Base-by-base conservation (phyloP, 1,140 invertebrate species). In the Megalopta genalis region DNA sequence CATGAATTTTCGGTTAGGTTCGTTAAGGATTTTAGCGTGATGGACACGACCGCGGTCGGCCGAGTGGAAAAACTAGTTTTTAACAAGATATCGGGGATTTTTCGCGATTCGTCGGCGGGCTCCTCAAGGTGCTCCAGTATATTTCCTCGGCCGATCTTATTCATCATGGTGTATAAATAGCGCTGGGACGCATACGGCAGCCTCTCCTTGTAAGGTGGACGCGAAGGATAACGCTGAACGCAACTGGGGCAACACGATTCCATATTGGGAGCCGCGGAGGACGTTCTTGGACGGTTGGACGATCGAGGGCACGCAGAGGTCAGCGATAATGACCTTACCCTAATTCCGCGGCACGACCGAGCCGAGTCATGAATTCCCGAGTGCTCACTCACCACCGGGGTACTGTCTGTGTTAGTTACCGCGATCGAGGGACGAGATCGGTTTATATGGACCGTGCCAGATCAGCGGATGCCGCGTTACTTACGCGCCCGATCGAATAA, bases 321-420 rank as follows among this genome's bases (percentile, higher is more conserved):
- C 87, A 87, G 54, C 82, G 69, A 23, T 76, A 74, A 70, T 87
- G 89, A 90, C 89, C 90, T 92, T 91, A 92, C 77, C 87, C 89
- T 68, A 91, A 90, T 90, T 91, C 80, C 84, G 27, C 37, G 18
- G 7, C 8, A 9, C 57, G 37, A 71, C 23, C n/a, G 8, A 7
- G 54, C 54, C 42, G 21, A 49, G 60, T 18, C 83, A 21, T 72
- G 59, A 83, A 68, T 83, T 66, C 64, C 9, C 46, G 46, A 64
- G 46, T 7, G 23, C 18, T 6, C n/a, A 27, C 14, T 77, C 49
- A 46, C 57, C 5, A 25, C n/a, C n/a, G 23, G 8, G 32, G 32
- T 4, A 32, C 25, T 60, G 25, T 60, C 21, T 12, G 21, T 59
- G 23, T 76, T 68, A 68, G 37, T 32, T 52, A 21, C 10, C 37